Evolutionary conservation across 2,797 vertebrate species (phyloP).

Genomic region (Harpagifer antarcticus): DNA sequence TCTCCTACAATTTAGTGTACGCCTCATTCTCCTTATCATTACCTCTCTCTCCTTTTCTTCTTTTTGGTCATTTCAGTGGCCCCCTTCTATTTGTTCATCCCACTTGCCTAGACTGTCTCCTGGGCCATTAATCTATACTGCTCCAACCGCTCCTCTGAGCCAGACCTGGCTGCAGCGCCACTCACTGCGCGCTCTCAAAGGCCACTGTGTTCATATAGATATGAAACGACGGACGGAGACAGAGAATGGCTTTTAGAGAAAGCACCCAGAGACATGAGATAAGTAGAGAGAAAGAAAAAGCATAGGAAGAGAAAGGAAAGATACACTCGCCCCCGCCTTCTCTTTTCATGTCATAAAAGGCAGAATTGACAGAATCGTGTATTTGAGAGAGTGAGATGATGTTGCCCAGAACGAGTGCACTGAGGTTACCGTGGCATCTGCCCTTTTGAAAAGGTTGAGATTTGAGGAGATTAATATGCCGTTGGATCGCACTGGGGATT

Average conservation of each 20-base stretch:
- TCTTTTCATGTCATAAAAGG: conserved; percentile 37
- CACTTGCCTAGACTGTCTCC: conserved; percentile 75
- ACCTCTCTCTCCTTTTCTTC: conserved; percentile 10
- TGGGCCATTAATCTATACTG: conserved; percentile 79
- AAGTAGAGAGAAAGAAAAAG: conserved; percentile 54
- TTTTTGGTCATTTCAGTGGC: conserved; percentile 58
- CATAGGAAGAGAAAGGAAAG: conserved; percentile 32
- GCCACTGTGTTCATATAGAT: conserved; percentile 74
- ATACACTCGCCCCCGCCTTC: conserved; percentile 17
- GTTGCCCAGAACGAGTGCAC: conserved; percentile 44
- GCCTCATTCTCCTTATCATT: conserved; percentile 66
- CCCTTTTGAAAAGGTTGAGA: conserved; percentile 74
- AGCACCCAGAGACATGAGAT: conserved; percentile 61
- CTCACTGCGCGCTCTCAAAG: conserved; percentile 69
- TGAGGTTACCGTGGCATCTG: conserved; percentile 54
- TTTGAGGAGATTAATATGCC: conserved; percentile 73
- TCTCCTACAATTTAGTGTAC: conserved; percentile 37
- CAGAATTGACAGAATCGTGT: conserved; percentile 58
- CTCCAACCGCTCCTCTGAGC: conserved; percentile 72
- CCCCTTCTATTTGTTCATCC: conserved; percentile 75
- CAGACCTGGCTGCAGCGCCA: conserved; percentile 59
- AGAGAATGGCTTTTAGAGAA: conserved; percentile 71
- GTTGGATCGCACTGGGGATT: conserved; percentile 57
- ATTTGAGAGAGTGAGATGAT: conserved; percentile 53
- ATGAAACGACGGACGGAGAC: conserved; percentile 68